Base-by-base conservation (phyloP, 2,797 vertebrate genomes). In the Melanotaenia boesemani region DNA sequence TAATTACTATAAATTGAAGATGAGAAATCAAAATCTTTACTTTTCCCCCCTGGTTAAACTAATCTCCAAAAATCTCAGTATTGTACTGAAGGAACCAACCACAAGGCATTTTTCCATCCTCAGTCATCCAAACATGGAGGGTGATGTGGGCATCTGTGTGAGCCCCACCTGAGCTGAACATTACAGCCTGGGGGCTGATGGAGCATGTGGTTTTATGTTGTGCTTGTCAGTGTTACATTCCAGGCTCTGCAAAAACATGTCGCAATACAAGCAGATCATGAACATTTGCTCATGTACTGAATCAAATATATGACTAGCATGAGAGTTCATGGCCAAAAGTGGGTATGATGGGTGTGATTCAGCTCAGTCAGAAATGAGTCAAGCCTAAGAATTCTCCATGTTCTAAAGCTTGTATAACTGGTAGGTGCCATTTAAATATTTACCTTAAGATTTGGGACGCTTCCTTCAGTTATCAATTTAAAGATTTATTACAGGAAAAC, bases 191-290 rank as follows among this genome's bases (percentile, higher is more conserved):
- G n/a, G 34, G 56, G 26, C 37, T 37, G 28, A 44, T 6, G 20
- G 41, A 58, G 44, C 7, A 22, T 30, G 16, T 4, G 11, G 4
- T 10, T 37, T 34, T 61, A 28, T 34, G 70, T 48, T 68, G 16
- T 39, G 12, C 20, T 41, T 5, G 20, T 44, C 15, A 60, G 59
- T 4, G 20, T 67, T 62, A 11, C 75, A 81, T 87, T 84, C 71
- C 81, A 55, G 57, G 59, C 26, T 75, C 63, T 77, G 76, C 68
- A 76, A 70, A 74, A 73, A 82, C 84, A 81, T 16, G 82, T 74
- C 20, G 16, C 39, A 52, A 56, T 52, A 54, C 13, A 77, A 44
- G 4, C 37, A 48, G 4, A 48, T 50, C 26, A 15, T 22, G 8
- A 62, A 37, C 50, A 55, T n/a, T 44, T 70, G 18, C 20, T 70